These are phyloP conservation scores for Thymallus thymallus DNA, from an alignment of 2,113 vertebrate species.

Conservation along the genomic window DNA sequence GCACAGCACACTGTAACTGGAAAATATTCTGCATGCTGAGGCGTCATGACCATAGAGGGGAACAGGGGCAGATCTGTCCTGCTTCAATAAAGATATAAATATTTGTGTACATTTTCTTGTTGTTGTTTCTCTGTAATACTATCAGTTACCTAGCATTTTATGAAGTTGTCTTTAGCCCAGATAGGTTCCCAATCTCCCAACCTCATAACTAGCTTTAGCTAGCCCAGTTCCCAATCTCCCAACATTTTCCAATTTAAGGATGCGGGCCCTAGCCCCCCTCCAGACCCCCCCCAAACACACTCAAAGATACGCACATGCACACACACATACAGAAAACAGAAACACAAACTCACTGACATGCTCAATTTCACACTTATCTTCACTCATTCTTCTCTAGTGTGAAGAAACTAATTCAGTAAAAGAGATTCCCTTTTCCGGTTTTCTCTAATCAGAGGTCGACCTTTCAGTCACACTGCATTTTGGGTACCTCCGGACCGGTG, in stretches of 20 bases:
- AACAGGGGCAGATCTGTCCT: no score
- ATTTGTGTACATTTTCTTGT: no score
- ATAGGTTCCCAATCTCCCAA: no score
- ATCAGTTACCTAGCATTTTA: no score
- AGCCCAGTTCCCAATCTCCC: no score
- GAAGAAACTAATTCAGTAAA: constrained; percentile 31
- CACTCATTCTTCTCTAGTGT: background rate
- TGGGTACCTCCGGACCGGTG: constrained; percentile 50
- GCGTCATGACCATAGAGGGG: no score
- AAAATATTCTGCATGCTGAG: constrained; percentile 35
- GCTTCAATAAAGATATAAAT: no score
- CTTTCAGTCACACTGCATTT: constrained; percentile 44
- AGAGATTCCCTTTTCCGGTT: constrained; percentile 42
- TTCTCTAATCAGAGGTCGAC: constrained; percentile 14
- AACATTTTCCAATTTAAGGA: no score
- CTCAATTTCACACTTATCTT: constrained; percentile 15
- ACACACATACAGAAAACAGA: constrained; percentile 8
- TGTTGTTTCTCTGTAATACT: no score
- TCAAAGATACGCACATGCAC: constrained; percentile 6
- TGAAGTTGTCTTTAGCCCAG: no score
- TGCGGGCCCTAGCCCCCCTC: no score
- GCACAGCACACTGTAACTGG: constrained; percentile 31
- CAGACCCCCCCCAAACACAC: constrained; percentile 11
- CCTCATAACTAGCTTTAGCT: no score
- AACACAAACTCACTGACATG: constrained; percentile 16